Percentiles rank a stretch among this genome's conserved stretches.
phyloP scores from a whole-genome alignment of 2,797 vertebrate species.

The Okamejei kenojei region DNA sequence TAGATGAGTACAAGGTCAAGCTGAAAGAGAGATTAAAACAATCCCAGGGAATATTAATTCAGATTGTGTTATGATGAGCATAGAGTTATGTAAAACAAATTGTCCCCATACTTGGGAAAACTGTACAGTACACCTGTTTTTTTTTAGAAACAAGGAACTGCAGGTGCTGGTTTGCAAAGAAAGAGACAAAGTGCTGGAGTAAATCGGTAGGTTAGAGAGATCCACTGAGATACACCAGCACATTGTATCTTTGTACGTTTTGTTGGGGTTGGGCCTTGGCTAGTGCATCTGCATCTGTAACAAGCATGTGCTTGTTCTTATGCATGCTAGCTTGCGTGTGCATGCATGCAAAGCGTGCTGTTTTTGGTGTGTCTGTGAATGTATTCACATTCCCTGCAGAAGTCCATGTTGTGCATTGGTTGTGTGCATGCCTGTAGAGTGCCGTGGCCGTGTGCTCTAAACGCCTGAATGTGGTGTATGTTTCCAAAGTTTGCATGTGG shows the following conservation, averaged over 20 bases:
- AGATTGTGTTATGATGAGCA: background rate
- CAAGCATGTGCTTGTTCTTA: too few species aligned
- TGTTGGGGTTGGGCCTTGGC: too few species aligned
- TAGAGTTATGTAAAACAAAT: background rate
- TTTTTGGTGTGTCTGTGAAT: background rate
- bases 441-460: too few species aligned
- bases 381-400: too few species aligned
- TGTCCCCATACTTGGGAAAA: background rate
- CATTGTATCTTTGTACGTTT: too few species aligned
- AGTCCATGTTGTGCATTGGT: background rate
- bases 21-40: background rate
- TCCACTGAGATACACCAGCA: too few species aligned
- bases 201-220: too few species aligned
- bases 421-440: background rate
- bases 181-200: too few species aligned
- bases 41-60: background rate
- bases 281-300: background rate
- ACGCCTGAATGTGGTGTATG: too few species aligned
- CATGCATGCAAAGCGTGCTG: background rate
- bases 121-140: background rate
- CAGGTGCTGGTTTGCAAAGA: too few species aligned
- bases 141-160: too few species aligned
- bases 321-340: background rate
- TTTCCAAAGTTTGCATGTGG: background rate
- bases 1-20: background rate